Evolutionary conservation across 1,140 invertebrate genomes (phyloP).

Genomic region (Aphis gossypii): DNA sequence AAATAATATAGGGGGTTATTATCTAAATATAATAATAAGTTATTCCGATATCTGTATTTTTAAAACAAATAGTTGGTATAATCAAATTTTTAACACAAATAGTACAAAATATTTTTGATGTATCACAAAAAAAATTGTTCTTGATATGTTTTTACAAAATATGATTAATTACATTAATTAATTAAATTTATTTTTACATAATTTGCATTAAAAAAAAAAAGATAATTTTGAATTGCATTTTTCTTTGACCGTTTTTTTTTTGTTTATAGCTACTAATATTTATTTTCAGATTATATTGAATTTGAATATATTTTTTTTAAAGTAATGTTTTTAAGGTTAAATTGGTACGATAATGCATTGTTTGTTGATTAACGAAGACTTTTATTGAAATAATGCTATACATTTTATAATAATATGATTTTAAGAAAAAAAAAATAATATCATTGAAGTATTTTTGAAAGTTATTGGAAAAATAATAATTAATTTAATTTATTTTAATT

Average conservation of each 20-base stretch:
- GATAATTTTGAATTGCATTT: not conserved
- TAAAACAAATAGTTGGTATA: not conserved
- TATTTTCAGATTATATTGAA: not conserved
- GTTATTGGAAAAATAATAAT: not conserved
- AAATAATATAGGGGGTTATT: not conserved
- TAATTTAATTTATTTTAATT: not conserved
- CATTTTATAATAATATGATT: not conserved
- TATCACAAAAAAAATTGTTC: not conserved
- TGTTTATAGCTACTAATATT: not conserved
- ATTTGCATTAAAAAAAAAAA: slow-evolving; percentile 30
- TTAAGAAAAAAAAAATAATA: not conserved
- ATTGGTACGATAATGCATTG: not conserved
- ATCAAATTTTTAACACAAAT: not conserved
- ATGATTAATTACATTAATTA: slow-evolving; percentile 17
- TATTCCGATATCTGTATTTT: not conserved
- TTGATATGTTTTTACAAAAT: slow-evolving; percentile 28
- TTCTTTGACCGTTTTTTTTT: no score
- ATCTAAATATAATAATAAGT: no score
- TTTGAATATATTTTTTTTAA: not conserved
- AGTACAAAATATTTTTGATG: not conserved
- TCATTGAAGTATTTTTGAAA: not conserved
- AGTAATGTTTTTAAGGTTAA: not conserved
- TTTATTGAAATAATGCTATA: not conserved
- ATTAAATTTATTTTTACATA: not conserved
- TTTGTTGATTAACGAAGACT: not conserved